Evolutionary conservation across 1,140 invertebrate genomes (phyloP).

Genomic region (Drosophila bocqueti): DNA sequence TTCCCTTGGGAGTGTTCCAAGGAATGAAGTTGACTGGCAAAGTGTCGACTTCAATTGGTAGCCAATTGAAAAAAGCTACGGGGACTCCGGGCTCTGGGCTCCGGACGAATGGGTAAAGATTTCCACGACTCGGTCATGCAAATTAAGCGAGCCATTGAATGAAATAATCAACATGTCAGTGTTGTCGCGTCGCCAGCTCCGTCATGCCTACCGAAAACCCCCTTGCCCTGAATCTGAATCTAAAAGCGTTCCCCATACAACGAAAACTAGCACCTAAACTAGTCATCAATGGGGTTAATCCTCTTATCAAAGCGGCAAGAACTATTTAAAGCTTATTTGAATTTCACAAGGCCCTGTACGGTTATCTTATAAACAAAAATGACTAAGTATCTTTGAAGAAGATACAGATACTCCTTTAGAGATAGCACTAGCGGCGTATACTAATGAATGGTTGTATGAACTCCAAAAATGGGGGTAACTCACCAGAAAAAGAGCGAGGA

Average conservation of each 20-base stretch:
- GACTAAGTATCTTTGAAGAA: neutral
- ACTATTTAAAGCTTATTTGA: neutral
- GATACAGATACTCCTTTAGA: neutral
- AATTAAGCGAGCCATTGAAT: conserved; percentile 72
- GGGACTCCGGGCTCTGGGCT: neutral
- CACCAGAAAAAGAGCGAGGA: conserved; percentile 71
- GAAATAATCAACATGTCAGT: conserved; percentile 55
- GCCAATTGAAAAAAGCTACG: conserved; percentile 55
- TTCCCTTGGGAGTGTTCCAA: neutral
- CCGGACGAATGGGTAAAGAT: conserved; percentile 16
- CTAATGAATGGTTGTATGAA: neutral
- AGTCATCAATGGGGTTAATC: conserved; percentile 26
- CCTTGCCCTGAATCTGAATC: neutral
- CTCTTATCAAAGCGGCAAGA: conserved; percentile 12
- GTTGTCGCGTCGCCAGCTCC: conserved; percentile 24
- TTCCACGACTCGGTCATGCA: conserved; percentile 30
- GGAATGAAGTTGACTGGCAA: neutral
- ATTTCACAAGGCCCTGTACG: neutral
- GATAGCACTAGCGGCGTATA: neutral
- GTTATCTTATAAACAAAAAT: neutral
- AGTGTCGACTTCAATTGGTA: conserved; percentile 42
- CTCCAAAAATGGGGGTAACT: conserved; percentile 11
- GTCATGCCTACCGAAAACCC: neutral
- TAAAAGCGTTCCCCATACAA: neutral
- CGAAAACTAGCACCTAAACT: conserved; percentile 10